Base-by-base conservation (phyloP, 2,113 vertebrate species). In the Thryonomys swinderianus region DNA sequence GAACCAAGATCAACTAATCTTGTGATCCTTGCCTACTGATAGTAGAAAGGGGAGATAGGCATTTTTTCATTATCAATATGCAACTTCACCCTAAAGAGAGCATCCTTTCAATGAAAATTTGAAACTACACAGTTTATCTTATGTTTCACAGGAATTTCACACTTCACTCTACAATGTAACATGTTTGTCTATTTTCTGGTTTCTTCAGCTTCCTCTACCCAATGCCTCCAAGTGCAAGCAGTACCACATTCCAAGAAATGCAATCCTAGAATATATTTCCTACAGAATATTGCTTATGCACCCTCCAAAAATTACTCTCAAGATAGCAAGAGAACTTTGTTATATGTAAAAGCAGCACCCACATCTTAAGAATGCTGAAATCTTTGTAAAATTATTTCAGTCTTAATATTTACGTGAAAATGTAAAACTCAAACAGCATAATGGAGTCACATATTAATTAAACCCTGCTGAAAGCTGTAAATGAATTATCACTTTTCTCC, bases 301-400 rank as follows among this genome's bases (percentile, higher is more conserved):
- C 14, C 27, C 55, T 89, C 55, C 23, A 83, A 95, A 89, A 85
- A 84, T 32, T 85, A 88, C 17, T 85, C 42, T 34, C 53, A 25
- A 20, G 74, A 45, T 25, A 85, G 48, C n/a, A 40, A 88, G 4
- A 85, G 23, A 88, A 73, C 32, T 64, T 76, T 91, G 18, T 92
- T 5, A 66, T 78, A 81, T 30, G 71, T 48, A 48, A 32, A 23
- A 76, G 48, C 12, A 83, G 45, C 48, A 71, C 7, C 62, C 45
- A 69, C 3, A 87, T 69, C 78, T 78, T 51, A 85, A 67, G 11
- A 89, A 53, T 57, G 48, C 30, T 83, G 71, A 61, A 57, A 3
- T 86, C 69, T 91, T 84, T 92, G 17, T 85, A 81, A 95, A 85
- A 85, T 40, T 27, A 71, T 27, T 88, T 88, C 27, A 45, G n/a